These are phyloP conservation scores for Lasioglossum zephyrum DNA, from an alignment of 2,888 invertebrate species.

Conservation along the genomic window DNA sequence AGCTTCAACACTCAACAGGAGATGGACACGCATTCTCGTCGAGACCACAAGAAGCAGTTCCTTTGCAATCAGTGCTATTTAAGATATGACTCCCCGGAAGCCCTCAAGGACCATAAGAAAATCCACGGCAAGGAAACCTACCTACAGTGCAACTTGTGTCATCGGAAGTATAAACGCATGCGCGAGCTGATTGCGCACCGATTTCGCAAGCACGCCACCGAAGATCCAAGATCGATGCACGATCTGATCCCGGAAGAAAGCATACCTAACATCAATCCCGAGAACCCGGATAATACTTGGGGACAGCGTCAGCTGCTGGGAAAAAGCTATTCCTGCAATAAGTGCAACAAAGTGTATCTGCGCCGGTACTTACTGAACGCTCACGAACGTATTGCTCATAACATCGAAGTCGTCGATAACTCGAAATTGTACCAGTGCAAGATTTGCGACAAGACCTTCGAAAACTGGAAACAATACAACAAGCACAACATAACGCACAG, in stretches of 20 bases:
- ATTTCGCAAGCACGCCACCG: conserved; percentile 61
- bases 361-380: not conserved
- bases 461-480: not conserved
- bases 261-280: too few relatives aligned
- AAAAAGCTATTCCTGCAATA: not conserved
- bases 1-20: conserved; percentile 57
- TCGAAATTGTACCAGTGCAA: conserved; percentile 54
- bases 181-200: conserved; percentile 64
- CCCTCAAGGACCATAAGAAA: conserved; percentile 62
- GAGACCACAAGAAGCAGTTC: conserved; percentile 66
- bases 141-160: conserved; percentile 52
- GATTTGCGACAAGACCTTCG: conserved; percentile 67
- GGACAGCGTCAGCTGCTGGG: not conserved
- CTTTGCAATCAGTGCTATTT: conserved; percentile 66
- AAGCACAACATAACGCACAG: not conserved
- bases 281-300: not conserved
- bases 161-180: conserved; percentile 66
- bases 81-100: conserved; percentile 37
- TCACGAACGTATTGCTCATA: conserved; percentile 3
- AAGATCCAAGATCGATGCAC: conserved; percentile 39
- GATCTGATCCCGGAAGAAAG: not conserved
- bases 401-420: conserved; percentile 38
- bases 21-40: conserved; percentile 65
- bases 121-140: conserved; percentile 63
- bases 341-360: not conserved